phyloP scores from a whole-genome alignment of 2,797 vertebrate genomes.

The Myotis vivesi region DNA sequence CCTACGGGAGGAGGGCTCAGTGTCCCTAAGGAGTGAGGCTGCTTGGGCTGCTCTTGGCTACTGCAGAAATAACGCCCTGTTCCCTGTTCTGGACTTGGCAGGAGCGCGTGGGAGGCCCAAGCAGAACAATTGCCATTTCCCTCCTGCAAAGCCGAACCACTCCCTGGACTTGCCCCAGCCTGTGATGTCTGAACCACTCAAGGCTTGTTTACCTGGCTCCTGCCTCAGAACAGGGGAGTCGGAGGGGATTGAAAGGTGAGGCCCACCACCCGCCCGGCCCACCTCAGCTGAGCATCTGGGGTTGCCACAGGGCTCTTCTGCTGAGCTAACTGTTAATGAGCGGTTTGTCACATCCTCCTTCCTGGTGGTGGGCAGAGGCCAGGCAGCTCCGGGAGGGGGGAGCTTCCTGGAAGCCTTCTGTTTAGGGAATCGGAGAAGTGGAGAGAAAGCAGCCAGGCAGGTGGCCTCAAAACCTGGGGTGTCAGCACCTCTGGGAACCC shows the following conservation, averaged over 20 bases:
- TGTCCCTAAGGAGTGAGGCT: background rate
- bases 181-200: slow-evolving; percentile 28
- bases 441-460: background rate
- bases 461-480: background rate
- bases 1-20: background rate
- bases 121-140: background rate
- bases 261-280: accelerated
- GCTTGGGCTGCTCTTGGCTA: background rate
- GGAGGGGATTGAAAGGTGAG: background rate
- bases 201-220: background rate
- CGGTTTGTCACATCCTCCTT: slow-evolving; percentile 47
- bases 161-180: slow-evolving; percentile 26
- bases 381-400: background rate
- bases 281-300: background rate
- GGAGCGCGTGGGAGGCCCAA: background rate
- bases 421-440: background rate
- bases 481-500: background rate
- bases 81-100: background rate
- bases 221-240: background rate
- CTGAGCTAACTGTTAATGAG: slow-evolving; percentile 59
- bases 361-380: background rate
- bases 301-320: background rate
- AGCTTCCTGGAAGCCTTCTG: background rate
- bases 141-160: background rate
- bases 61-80: background rate